phyloP scores from a whole-genome alignment of 2,113 vertebrate genomes.

The Campylomormyrus numenius region DNA sequence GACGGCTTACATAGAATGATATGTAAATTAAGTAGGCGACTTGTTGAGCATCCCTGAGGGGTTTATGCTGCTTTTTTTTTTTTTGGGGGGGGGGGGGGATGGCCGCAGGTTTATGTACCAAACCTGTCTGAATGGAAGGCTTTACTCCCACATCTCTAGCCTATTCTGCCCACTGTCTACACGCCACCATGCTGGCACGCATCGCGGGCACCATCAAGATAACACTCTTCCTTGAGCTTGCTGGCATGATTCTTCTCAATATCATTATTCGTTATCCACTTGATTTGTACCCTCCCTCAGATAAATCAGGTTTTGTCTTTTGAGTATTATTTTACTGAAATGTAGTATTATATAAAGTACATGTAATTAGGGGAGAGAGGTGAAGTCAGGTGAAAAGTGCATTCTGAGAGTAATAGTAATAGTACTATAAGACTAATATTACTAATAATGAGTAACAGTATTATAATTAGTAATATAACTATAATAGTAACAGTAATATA shows the following conservation, averaged over 20 bases:
- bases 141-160: neutral
- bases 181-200: neutral
- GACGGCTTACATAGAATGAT: neutral
- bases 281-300: neutral
- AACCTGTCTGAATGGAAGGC: neutral
- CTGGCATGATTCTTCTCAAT: neutral
- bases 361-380: neutral
- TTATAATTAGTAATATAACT: no score
- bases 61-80: neutral
- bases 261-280: neutral
- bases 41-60: neutral
- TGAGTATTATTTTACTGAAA: neutral
- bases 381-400: neutral
- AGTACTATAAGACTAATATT: neutral
- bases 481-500: neutral
- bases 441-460: no score
- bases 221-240: neutral
- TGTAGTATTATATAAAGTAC: neutral
- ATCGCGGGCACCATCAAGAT: neutral
- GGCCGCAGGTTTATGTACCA: neutral
- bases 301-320: neutral
- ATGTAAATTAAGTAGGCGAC: neutral
- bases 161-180: neutral
- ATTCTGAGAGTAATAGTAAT: neutral
- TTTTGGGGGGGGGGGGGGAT: no score